phyloP scores from a whole-genome alignment of 2,888 invertebrate genomes.

The Andrena fulva region DNA sequence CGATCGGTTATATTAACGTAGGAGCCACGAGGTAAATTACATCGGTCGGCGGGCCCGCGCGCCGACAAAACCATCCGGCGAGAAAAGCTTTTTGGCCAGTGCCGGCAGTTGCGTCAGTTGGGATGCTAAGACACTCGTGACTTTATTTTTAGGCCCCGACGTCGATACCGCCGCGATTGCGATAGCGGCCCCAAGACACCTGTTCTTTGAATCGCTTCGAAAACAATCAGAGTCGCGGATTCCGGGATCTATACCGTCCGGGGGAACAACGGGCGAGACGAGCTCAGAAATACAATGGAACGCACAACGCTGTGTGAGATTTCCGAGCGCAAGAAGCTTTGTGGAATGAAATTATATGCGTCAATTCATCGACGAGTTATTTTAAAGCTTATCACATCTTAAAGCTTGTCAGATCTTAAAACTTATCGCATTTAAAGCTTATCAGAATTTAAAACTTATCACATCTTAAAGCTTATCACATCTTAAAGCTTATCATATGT shows the following conservation, averaged over 20 bases:
- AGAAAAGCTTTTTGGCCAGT: constrained; percentile 56
- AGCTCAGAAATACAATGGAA: background rate
- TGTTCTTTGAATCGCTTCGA: constrained; percentile 72
- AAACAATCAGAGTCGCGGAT: constrained; percentile 31
- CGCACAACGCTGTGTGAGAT: no score
- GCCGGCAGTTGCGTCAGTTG: constrained; percentile 62
- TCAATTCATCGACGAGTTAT: no score
- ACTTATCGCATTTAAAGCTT: no score
- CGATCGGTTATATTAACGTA: constrained; percentile 43
- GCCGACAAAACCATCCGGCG: constrained; percentile 56
- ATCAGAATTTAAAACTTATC: no score
- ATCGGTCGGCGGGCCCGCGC: constrained; percentile 9
- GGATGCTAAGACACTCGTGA: constrained; percentile 69
- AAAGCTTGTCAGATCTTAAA: no score
- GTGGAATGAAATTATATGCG: no score
- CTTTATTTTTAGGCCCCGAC: constrained; percentile 76
- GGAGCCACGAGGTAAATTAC: constrained; percentile 49
- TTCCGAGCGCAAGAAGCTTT: no score
- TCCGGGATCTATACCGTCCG: background rate
- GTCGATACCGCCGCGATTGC: constrained; percentile 76
- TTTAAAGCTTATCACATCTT: no score
- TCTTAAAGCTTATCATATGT: no score
- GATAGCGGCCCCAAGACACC: constrained; percentile 77
- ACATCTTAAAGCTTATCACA: no score
- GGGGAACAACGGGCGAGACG: background rate